Conservation (phyloP, 1,140 invertebrate species). For the Temnothorax nylanderi region DNA sequence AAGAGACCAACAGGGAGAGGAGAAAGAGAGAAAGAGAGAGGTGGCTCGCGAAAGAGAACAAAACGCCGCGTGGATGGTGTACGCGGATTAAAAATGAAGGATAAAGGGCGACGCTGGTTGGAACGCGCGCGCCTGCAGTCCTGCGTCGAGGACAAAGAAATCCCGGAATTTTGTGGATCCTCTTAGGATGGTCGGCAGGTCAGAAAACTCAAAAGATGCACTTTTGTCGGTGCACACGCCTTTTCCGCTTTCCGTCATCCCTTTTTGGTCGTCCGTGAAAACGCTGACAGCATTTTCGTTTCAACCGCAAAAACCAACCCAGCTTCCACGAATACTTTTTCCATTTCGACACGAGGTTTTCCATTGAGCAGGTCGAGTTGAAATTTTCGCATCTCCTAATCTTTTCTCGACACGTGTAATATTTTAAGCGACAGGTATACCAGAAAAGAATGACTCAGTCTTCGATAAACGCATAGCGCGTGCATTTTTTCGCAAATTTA, state of each 20-base stretch:
- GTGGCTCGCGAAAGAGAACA: conserved; percentile 51
- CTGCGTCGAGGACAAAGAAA: conserved; percentile 18
- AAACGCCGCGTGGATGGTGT: conserved; percentile 21
- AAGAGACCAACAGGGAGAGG: conserved; percentile 64
- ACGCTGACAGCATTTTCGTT: not conserved
- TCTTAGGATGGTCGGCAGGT: not conserved
- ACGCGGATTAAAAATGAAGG: conserved; percentile 61
- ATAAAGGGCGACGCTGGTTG: conserved; percentile 25
- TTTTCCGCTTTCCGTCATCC: conserved; percentile 4
- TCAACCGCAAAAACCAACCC: not conserved
- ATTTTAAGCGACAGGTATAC: not conserved
- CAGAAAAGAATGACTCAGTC: not conserved
- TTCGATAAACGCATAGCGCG: not conserved
- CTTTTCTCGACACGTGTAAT: too few species aligned
- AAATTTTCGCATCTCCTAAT: not conserved
- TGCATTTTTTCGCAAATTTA: not conserved
- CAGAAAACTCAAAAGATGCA: conserved; percentile 28
- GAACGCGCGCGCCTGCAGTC: not conserved
- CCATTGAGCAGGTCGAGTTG: not conserved
- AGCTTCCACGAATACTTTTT: not conserved
- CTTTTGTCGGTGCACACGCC: not conserved
- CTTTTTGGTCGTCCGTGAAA: not conserved
- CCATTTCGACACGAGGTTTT: not conserved
- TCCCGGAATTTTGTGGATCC: conserved; percentile 10
- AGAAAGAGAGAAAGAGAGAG: conserved; percentile 24